Percentiles rank a stretch among this genome's conserved stretches.
These are phyloP conservation scores for Pterophyllum scalare DNA, from an alignment of 2,113 vertebrate genomes.

Conservation along the genomic window DNA sequence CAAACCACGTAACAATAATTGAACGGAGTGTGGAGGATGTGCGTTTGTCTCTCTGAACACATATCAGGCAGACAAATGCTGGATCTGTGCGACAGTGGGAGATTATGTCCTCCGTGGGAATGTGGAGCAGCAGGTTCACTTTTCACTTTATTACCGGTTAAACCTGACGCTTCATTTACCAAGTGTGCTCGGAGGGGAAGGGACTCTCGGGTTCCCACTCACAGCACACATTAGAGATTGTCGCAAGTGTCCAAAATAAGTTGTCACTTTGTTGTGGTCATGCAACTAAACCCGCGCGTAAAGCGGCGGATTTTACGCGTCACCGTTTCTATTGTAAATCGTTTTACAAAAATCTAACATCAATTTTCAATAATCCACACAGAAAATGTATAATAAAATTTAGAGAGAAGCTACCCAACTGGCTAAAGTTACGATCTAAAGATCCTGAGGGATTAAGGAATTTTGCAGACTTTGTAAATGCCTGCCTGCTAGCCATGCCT, in stretches of 20 bases:
- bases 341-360: too few species aligned
- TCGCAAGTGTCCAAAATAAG: neutral
- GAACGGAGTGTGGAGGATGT: neutral
- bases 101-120: neutral
- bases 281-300: neutral
- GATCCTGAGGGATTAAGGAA: neutral
- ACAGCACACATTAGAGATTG: neutral
- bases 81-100: slow-evolving; percentile 26
- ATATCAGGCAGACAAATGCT: slow-evolving; percentile 12
- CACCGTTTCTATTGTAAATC: too few species aligned
- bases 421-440: neutral
- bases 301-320: neutral
- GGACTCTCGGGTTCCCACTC: slow-evolving; percentile 30
- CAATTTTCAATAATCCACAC: neutral
- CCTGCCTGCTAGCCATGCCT: neutral
- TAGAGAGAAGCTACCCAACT: neutral
- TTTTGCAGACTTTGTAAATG: neutral
- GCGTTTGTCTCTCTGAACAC: neutral
- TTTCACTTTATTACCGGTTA: slow-evolving; percentile 57
- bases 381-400: neutral
- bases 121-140: slow-evolving; percentile 16
- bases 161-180: slow-evolving; percentile 21
- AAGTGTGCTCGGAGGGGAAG: slow-evolving; percentile 22
- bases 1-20: neutral
- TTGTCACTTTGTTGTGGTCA: neutral